Evolutionary conservation across 2,888 invertebrate species (phyloP).

Genomic region (Tupiocoris notatus): DNA sequence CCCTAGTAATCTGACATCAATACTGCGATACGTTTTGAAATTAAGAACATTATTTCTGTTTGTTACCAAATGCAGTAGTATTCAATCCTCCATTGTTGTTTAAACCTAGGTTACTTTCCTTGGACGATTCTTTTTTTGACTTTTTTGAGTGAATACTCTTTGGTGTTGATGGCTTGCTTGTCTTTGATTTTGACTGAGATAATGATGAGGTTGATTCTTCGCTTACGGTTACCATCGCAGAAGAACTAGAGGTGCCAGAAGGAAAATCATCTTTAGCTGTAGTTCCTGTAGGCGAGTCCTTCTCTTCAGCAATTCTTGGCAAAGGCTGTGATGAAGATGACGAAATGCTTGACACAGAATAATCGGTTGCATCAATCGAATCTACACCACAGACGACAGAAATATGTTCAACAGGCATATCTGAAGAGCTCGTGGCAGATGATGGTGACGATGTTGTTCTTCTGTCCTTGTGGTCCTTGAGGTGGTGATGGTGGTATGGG

Average conservation of each 20-base stretch:
- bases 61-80: too few species aligned
- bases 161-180: background rate
- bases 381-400: background rate
- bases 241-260: background rate
- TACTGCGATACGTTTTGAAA: too few species aligned
- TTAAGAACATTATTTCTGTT: too few species aligned
- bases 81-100: background rate
- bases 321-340: conserved; percentile 57
- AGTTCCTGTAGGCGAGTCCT: conserved; percentile 68
- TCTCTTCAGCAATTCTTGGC: conserved; percentile 84
- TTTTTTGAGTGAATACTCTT: conserved; percentile 19
- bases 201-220: background rate
- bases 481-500: conserved; percentile 38
- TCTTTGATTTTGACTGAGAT: background rate
- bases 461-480: conserved; percentile 42
- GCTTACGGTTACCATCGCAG: background rate
- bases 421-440: background rate
- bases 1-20: too few species aligned
- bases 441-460: background rate
- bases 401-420: conserved; percentile 10
- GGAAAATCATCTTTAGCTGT: conserved; percentile 53
- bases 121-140: conserved; percentile 13
- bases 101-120: background rate
- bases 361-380: background rate
- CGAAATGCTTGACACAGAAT: background rate